phyloP scores from a whole-genome alignment of 2,113 vertebrate genomes.

The Morone saxatilis region DNA sequence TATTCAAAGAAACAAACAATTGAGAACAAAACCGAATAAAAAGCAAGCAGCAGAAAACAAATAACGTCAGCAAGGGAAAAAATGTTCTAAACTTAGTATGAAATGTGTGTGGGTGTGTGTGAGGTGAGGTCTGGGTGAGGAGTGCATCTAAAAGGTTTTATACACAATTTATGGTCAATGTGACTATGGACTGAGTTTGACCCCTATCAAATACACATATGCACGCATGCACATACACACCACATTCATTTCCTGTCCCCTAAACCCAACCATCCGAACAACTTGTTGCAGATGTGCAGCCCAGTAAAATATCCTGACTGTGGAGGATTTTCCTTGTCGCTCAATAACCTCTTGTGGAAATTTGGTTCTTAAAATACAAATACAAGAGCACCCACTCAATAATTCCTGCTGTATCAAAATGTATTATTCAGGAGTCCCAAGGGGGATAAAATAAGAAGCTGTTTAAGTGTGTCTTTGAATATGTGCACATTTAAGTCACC shows the following conservation, averaged over 20 bases:
- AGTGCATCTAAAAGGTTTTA: slow-evolving; percentile 24
- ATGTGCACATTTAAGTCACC: not conserved
- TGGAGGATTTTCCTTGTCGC: not conserved
- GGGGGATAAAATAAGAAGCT: slow-evolving; percentile 14
- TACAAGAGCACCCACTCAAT: not conserved
- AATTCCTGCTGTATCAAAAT: not conserved
- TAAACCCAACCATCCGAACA: not conserved
- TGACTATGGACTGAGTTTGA: slow-evolving; percentile 7
- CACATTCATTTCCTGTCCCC: slow-evolving; percentile 14
- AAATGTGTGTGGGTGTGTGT: not conserved
- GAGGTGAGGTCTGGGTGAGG: slow-evolving; percentile 52
- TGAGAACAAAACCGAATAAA: slow-evolving; percentile 46
- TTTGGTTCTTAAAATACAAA: slow-evolving; percentile 26
- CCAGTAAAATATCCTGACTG: not conserved
- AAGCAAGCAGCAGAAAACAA: slow-evolving; percentile 18
- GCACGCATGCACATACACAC: not conserved
- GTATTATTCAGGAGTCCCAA: not conserved
- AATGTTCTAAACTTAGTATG: slow-evolving; percentile 10
- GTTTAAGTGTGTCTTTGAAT: slow-evolving; percentile 6
- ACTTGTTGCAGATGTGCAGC: slow-evolving; percentile 34
- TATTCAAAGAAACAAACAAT: slow-evolving; percentile 54
- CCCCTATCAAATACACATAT: slow-evolving; percentile 11
- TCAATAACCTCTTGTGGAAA: not conserved
- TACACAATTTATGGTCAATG: slow-evolving; percentile 18
- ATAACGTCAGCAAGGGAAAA: not conserved